phyloP scores from a whole-genome alignment of 2,888 invertebrate genomes.

The Leptopilina myrica region DNA sequence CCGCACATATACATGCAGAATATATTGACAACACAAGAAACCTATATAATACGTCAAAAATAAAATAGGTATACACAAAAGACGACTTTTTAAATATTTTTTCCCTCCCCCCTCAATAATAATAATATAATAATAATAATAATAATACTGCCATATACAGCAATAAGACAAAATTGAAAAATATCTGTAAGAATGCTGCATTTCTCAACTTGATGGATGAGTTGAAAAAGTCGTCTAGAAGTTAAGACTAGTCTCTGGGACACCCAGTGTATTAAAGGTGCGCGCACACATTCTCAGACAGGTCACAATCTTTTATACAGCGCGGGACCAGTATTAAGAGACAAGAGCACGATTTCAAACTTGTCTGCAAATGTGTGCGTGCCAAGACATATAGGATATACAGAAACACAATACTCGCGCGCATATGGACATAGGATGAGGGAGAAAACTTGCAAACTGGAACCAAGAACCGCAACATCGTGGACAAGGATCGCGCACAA shows the following conservation, averaged over 20 bases:
- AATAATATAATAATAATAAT: no score
- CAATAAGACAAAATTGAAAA: no score
- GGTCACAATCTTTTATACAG: conserved; percentile 6
- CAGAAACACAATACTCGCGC: background rate
- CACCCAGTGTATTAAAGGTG: conserved; percentile 16
- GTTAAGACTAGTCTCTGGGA: background rate
- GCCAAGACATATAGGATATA: background rate
- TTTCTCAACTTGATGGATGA: conserved; percentile 2
- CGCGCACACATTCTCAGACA: conserved; percentile 4
- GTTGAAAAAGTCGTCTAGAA: conserved; percentile 8
- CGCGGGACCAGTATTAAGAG: background rate
- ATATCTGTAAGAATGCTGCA: background rate
- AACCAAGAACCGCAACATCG: conserved; percentile 48
- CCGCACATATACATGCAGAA: no score
- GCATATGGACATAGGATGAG: no score
- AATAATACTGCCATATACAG: no score
- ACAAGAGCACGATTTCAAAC: background rate
- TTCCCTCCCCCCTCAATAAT: no score
- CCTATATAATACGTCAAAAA: no score
- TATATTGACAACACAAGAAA: no score
- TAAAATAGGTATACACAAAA: no score
- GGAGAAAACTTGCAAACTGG: conserved; percentile 14
- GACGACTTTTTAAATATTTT: no score
- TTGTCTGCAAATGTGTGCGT: background rate
- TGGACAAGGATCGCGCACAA: conserved; percentile 47